Evolutionary conservation across 2,888 invertebrate genomes (phyloP).

Genomic region (Spilosoma lubricipeda): DNA sequence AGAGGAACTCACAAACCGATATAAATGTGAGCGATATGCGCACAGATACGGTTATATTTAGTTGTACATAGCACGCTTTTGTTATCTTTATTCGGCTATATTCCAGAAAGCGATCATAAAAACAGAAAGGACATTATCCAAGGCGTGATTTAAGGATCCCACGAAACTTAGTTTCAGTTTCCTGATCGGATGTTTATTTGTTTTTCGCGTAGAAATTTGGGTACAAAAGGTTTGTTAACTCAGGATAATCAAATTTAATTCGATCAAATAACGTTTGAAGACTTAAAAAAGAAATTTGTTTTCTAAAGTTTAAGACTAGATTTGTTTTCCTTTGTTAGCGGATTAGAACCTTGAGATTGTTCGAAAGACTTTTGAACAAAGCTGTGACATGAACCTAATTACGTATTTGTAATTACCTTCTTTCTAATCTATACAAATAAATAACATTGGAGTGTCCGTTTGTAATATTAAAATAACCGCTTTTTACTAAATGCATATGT

Average conservation of each 20-base stretch:
- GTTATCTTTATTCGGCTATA: slow-evolving; percentile 53
- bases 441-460: no score
- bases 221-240: slow-evolving; percentile 37
- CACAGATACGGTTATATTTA: slow-evolving; percentile 16
- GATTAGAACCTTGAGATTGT: not conserved
- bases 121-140: slow-evolving; percentile 48
- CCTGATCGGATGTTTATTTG: slow-evolving; percentile 51
- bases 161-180: slow-evolving; percentile 37
- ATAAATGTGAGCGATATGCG: slow-evolving; percentile 5
- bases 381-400: not conserved
- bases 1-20: slow-evolving; percentile 3
- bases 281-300: slow-evolving; percentile 14
- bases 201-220: slow-evolving; percentile 37
- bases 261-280: slow-evolving; percentile 11
- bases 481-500: no score
- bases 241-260: slow-evolving; percentile 42
- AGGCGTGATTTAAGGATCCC: slow-evolving; percentile 51
- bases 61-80: slow-evolving; percentile 28
- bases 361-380: not conserved
- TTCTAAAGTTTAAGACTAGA: not conserved
- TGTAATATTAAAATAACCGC: no score
- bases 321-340: not conserved
- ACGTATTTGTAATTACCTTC: no score
- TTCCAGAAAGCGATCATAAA: slow-evolving; percentile 50
- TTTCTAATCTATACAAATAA: no score